Conservation (phyloP, 2,113 vertebrate genomes). For the Pterocles burchelli region DNA sequence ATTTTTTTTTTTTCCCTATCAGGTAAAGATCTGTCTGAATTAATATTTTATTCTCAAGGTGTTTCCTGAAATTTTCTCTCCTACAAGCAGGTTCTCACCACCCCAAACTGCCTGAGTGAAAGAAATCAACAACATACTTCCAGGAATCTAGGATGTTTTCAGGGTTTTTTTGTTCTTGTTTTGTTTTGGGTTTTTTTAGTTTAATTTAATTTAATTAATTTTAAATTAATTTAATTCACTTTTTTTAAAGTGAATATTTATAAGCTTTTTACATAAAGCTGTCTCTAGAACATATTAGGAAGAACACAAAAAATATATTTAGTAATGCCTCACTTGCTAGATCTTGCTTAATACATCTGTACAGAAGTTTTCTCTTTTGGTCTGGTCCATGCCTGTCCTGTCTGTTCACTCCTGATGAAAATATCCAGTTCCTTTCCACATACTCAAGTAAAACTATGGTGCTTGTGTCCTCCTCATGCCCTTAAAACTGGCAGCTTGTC, state of each 20-base stretch:
- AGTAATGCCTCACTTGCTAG: neutral
- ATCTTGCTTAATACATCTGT: neutral
- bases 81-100: neutral
- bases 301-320: neutral
- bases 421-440: neutral
- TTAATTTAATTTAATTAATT: no score
- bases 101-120: neutral
- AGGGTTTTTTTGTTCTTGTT: neutral
- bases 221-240: no score
- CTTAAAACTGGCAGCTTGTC: neutral
- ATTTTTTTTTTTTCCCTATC: fast-evolving
- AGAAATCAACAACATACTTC: neutral
- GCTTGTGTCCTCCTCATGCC: neutral
- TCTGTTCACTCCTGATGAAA: neutral
- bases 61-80: neutral
- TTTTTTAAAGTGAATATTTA: neutral
- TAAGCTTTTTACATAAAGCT: neutral
- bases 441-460: neutral
- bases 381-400: neutral
- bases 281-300: neutral
- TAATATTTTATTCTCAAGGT: neutral
- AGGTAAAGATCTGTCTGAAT: neutral
- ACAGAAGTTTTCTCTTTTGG: neutral
- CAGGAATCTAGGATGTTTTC: neutral
- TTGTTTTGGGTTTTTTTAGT: neutral